Base-by-base conservation (phyloP, 2,113 vertebrate genomes). In the Nymphicus hollandicus region DNA sequence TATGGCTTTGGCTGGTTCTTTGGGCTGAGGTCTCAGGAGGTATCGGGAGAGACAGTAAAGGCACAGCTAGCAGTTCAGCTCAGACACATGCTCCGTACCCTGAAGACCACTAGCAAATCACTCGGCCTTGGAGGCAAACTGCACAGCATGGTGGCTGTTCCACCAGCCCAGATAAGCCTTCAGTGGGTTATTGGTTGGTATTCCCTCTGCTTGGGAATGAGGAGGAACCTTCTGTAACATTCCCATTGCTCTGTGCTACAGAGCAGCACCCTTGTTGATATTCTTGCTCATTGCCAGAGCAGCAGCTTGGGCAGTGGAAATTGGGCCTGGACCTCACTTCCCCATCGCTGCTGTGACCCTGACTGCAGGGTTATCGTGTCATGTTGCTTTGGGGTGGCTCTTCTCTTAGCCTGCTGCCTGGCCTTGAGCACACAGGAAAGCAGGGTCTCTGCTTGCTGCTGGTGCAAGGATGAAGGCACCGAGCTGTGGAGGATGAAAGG, bases 191-290 rank as follows among this genome's bases (percentile, higher is more conserved):
- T 23, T 70, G 46, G 29, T 66, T 78, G 70, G 9, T 49, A 76
- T 35, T 35, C 91, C 20, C 46, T 77, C 60, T 22, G 35, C 53
- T 80, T 72, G 44, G 39, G 33, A 81, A 56, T 13, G 25, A 72
- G 19, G 47, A 50, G n/a, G 33, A 88, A 23, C 25, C 39, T 74
- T 43, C 33, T 0, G 0, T 44, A 37, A 28, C 13, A 41, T 8
- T 77, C 17, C 33, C 13, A 15, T 33, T 0, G 0, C 28, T 37
- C 11, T 16, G 31, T 58, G 15, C 79, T 70, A 58, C 33, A 8
- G 70, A 18, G 39, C 18, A 18, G 25, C 35, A 13, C 8, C 17
- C 29, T 29, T 43, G 35, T n/a, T 69, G 76, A 19, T 82, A 14
- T 53, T 50, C 24, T 25, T 69, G 44, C 77, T 79, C 15, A 1